phyloP scores from a whole-genome alignment of 2,113 vertebrate species.

The Pogona vitticeps region DNA sequence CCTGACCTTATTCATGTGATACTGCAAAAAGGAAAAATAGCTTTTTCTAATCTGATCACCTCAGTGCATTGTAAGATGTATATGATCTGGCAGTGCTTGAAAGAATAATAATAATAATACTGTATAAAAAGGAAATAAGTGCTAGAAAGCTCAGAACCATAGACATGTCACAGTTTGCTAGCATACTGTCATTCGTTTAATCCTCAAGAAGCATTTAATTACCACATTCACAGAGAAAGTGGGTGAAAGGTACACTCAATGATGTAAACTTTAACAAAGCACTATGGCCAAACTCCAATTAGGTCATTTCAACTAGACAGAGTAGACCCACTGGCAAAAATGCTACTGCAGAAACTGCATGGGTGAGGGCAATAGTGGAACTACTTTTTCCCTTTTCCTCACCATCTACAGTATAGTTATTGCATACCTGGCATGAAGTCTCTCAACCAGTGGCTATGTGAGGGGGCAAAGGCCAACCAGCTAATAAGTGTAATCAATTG shows the following conservation, averaged over 20 bases:
- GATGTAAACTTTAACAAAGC: neutral
- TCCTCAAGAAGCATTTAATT: neutral
- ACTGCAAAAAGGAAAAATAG: conserved; percentile 16
- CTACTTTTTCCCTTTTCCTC: too few relatives aligned
- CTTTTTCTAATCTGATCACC: conserved; percentile 16
- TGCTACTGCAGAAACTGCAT: too few relatives aligned
- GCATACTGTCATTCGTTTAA: neutral
- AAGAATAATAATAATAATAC: fast-evolving
- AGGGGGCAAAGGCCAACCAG: too few relatives aligned
- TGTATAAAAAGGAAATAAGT: neutral
- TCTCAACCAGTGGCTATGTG: too few relatives aligned
- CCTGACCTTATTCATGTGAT: conserved; percentile 13
- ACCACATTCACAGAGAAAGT: neutral
- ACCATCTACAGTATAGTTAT: too few relatives aligned
- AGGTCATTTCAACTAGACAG: too few relatives aligned
- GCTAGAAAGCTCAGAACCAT: neutral
- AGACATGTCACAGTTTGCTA: neutral
- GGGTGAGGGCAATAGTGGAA: too few relatives aligned
- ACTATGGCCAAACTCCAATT: too few relatives aligned
- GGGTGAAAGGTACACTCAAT: neutral
- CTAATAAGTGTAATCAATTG: too few relatives aligned
- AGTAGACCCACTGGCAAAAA: too few relatives aligned
- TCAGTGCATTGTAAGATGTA: conserved; percentile 9
- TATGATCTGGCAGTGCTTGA: conserved; percentile 1
- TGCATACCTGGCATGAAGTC: too few relatives aligned